These are phyloP conservation scores for Bambusicola thoracicus DNA, from an alignment of 2,113 vertebrate species.

Conservation along the genomic window DNA sequence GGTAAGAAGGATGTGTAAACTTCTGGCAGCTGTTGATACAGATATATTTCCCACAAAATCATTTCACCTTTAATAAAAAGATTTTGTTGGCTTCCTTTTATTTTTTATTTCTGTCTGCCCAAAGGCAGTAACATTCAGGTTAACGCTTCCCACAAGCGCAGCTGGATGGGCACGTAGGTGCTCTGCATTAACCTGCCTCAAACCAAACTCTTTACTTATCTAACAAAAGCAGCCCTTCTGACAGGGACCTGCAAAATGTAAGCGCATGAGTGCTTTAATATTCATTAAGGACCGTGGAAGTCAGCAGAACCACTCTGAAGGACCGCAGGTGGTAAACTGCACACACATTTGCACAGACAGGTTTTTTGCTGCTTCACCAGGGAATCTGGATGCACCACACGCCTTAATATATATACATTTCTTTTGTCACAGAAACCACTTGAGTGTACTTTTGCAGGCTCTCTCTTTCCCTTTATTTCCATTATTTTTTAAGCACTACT, in stretches of 20 bases:
- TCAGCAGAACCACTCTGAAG: background rate
- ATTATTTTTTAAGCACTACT: background rate
- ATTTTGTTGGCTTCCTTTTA: too few species aligned
- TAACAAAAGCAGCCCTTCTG: background rate
- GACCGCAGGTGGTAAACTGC: background rate
- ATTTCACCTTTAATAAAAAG: background rate
- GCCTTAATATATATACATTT: background rate
- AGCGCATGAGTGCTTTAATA: background rate
- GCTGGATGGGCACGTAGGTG: background rate
- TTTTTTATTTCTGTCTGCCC: background rate
- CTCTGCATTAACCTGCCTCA: background rate
- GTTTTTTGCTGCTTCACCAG: background rate
- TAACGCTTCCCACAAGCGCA: background rate
- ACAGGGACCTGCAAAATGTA: background rate
- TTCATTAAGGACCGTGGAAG: accelerated
- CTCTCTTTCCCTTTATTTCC: background rate
- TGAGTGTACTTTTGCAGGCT: background rate
- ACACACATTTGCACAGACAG: background rate
- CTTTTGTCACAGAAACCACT: background rate
- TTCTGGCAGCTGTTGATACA: background rate
- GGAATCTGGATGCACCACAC: background rate
- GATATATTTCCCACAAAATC: background rate
- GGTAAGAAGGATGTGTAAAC: background rate
- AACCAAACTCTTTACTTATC: background rate
- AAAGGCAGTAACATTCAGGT: background rate